Percentiles rank a stretch among this genome's conserved stretches.
phyloP scores from a whole-genome alignment of 2,113 vertebrate genomes.

The Paralichthys olivaceus region DNA sequence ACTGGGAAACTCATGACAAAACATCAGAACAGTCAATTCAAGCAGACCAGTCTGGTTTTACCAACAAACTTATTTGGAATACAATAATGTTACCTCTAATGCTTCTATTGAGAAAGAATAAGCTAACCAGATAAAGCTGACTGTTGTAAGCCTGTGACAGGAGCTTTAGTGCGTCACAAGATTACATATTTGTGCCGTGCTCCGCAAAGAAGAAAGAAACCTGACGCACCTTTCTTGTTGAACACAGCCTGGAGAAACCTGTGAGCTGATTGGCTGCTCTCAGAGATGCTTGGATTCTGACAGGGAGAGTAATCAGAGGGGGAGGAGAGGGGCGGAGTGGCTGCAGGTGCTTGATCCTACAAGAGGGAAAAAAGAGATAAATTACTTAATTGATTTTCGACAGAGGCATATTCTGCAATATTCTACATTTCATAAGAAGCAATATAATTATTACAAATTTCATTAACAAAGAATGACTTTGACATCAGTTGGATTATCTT shows the following conservation, averaged over 20 bases:
- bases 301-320: constrained; percentile 93
- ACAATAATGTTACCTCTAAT: not conserved
- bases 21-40: not conserved
- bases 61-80: not conserved
- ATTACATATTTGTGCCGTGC: not conserved
- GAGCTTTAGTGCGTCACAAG: not conserved
- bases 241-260: constrained; percentile 98
- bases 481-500: not conserved
- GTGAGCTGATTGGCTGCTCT: constrained; percentile 94
- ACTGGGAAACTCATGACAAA: no score
- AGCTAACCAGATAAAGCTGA: not conserved
- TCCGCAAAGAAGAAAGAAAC: not conserved
- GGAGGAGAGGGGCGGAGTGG: constrained; percentile 91
- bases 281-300: constrained; percentile 93
- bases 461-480: not conserved
- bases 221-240: constrained; percentile 92
- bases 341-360: constrained; percentile 88
- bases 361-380: not conserved
- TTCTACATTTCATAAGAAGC: not conserved
- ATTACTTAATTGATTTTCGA: not conserved
- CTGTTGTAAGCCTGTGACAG: not conserved
- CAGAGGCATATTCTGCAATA: no score
- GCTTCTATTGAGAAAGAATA: not conserved
- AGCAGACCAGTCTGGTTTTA: not conserved
- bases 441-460: not conserved